Evolutionary conservation across 30 jellyfish, hydroid and myxozoan species (phyloP).

Genomic region (Hydractinia echinata): DNA sequence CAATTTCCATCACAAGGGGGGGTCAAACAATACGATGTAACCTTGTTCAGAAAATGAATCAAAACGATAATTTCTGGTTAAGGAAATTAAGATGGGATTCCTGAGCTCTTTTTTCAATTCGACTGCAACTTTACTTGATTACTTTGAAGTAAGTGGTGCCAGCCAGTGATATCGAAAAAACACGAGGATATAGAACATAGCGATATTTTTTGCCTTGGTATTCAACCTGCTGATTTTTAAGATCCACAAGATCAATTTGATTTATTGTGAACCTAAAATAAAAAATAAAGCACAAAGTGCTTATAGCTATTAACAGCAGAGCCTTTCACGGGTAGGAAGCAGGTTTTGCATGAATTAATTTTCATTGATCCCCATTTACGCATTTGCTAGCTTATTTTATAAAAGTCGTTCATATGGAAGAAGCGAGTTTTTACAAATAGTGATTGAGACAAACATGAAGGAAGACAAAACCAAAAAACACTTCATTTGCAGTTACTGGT

Average conservation of each 20-base stretch:
- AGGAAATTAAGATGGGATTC: background rate
- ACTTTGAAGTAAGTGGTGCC: background rate
- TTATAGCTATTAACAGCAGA: too few relatives aligned
- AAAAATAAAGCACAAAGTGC: too few relatives aligned
- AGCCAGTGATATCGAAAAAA: constrained; percentile 21
- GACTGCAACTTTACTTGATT: background rate
- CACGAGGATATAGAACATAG: background rate
- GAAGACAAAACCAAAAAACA: too few relatives aligned
- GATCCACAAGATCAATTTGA: constrained; percentile 10
- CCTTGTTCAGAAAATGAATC: constrained; percentile 13
- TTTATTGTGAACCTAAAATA: background rate
- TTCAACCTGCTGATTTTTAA: background rate
- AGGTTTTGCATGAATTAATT: too few relatives aligned
- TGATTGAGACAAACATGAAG: background rate
- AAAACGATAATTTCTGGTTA: background rate
- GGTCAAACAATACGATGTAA: constrained; percentile 7
- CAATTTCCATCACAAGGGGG: constrained; percentile 1
- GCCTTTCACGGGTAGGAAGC: too few relatives aligned
- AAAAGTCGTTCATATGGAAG: too few relatives aligned
- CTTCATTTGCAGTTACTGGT: constrained; percentile 1
- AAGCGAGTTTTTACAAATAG: too few relatives aligned
- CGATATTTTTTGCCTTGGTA: constrained; percentile 3
- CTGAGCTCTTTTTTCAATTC: background rate
- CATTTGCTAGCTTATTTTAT: too few relatives aligned
- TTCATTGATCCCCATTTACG: too few relatives aligned